Evolutionary conservation across 2,888 invertebrate genomes (phyloP).

Genomic region (Scelioninae gen. 2): DNA sequence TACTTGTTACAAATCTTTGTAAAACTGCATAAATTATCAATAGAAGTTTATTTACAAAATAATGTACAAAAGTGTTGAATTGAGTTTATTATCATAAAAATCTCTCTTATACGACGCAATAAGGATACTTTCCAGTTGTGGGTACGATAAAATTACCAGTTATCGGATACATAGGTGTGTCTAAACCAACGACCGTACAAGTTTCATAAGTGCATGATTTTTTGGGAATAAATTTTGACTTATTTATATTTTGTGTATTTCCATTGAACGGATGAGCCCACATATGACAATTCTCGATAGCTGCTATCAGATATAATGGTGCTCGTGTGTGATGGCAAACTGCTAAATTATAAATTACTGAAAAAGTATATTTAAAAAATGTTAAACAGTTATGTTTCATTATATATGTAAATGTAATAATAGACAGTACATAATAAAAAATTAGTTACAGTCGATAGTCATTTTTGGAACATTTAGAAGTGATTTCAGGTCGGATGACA

Average conservation of each 20-base stretch:
- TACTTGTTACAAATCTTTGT: background rate
- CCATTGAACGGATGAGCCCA: slow-evolving; percentile 61
- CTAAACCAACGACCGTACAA: slow-evolving; percentile 68
- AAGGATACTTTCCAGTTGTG: slow-evolving; percentile 67
- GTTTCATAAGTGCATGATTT: slow-evolving; percentile 63
- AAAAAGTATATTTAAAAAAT: too few relatives aligned
- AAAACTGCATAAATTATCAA: slow-evolving; percentile 1
- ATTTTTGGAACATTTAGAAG: slow-evolving; percentile 65
- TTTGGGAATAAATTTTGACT: slow-evolving; percentile 47
- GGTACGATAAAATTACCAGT: slow-evolving; percentile 67
- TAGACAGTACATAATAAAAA: background rate
- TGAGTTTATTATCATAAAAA: slow-evolving; percentile 24
- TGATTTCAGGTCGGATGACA: slow-evolving; percentile 59
- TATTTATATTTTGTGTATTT: slow-evolving; percentile 42
- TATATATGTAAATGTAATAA: background rate
- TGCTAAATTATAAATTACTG: slow-evolving; percentile 64
- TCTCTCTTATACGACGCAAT: slow-evolving; percentile 64
- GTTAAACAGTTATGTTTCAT: too few relatives aligned
- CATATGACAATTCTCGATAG: slow-evolving; percentile 62
- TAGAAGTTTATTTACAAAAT: slow-evolving; percentile 41
- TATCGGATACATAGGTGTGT: slow-evolving; percentile 65
- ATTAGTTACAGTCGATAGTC: slow-evolving; percentile 65
- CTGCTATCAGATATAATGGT: slow-evolving; percentile 63
- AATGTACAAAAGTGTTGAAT: slow-evolving; percentile 30
- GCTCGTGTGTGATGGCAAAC: slow-evolving; percentile 64